Evolutionary conservation across 1,140 invertebrate genomes (phyloP).

Genomic region (Achroia grisella): DNA sequence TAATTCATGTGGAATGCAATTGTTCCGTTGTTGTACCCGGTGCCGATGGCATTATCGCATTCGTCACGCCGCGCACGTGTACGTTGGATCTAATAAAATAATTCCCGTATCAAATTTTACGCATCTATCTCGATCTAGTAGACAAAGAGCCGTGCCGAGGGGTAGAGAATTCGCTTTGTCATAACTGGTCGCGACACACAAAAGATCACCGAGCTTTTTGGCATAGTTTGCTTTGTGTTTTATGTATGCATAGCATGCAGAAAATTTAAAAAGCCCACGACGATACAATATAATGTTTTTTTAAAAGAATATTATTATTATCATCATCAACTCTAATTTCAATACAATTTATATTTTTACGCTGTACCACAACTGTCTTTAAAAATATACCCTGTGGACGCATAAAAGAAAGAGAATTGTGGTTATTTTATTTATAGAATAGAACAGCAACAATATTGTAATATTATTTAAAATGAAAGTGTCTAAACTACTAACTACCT

Average conservation of each 20-base stretch:
- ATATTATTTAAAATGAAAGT: no score
- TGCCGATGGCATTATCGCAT: slow-evolving; percentile 58
- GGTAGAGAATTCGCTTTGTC: slow-evolving; percentile 59
- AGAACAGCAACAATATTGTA: no score
- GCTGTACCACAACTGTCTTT: no score
- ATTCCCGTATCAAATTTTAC: slow-evolving; percentile 72
- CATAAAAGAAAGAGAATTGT: no score
- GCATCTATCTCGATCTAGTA: slow-evolving; percentile 66
- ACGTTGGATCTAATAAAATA: slow-evolving; percentile 68
- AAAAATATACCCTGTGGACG: no score
- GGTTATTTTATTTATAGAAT: no score
- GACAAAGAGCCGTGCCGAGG: slow-evolving; percentile 51
- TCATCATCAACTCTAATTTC: neutral
- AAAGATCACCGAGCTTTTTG: slow-evolving; percentile 56
- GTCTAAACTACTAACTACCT: no score
- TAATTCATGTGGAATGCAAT: slow-evolving; percentile 65
- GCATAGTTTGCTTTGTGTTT: slow-evolving; percentile 39
- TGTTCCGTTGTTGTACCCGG: slow-evolving; percentile 40
- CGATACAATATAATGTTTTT: slow-evolving; percentile 22
- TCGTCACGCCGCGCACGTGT: slow-evolving; percentile 69
- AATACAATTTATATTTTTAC: no score
- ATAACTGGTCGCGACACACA: slow-evolving; percentile 57
- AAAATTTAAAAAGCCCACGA: slow-evolving; percentile 43
- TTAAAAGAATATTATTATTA: slow-evolving; percentile 4
- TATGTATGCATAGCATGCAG: slow-evolving; percentile 36